Base-by-base conservation (phyloP, 2,113 vertebrate species). In the Tinamus guttatus region DNA sequence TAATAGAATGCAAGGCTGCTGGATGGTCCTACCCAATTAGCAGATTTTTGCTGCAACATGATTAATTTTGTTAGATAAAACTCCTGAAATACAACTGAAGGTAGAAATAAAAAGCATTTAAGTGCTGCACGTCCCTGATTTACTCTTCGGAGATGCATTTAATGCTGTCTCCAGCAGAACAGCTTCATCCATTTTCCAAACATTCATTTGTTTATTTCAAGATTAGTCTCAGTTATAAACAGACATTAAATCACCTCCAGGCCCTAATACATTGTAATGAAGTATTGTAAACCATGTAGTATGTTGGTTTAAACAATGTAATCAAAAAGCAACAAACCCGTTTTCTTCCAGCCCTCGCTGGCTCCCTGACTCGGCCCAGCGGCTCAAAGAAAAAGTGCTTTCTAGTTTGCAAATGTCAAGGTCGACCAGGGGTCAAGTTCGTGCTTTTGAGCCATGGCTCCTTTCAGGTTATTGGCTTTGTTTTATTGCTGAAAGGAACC, bases 261-360 rank as follows among this genome's bases (percentile, higher is more conserved):
- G 94, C 94, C 90, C 93, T 97, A 97, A 97, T 97, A 97, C 93
- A 79, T 95, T 97, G 96, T 94, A 95, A 94, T 97, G 97, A 98
- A 97, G 94, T 97, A 98, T 97, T 97, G 97, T 98, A 98, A 98
- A 98, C 97, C 94, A 95, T 96, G 93, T 94, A 96, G 95, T 89
- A 97, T 96, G 96, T 89, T 97, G 97, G 93, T 98, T 98, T 98
- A 98, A 98, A 98, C 97, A 98, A 97, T 97, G 96, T 95, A 96
- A 96, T 97, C 97, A 95, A 94, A 98, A 97, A 97, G 97, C 97
- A 97, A 97, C 93, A 95, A 96, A 95, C 94, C 96, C 95, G 76
- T 97, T 97, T 96, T 96, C 94, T 93, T 94, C 93, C 78, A 58
- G 77, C 90, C 87, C 87, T 93, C 92, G 90, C 90, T 85, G 95